Evolutionary conservation across 2,113 vertebrate species (phyloP).

Genomic region (Riparia riparia): DNA sequence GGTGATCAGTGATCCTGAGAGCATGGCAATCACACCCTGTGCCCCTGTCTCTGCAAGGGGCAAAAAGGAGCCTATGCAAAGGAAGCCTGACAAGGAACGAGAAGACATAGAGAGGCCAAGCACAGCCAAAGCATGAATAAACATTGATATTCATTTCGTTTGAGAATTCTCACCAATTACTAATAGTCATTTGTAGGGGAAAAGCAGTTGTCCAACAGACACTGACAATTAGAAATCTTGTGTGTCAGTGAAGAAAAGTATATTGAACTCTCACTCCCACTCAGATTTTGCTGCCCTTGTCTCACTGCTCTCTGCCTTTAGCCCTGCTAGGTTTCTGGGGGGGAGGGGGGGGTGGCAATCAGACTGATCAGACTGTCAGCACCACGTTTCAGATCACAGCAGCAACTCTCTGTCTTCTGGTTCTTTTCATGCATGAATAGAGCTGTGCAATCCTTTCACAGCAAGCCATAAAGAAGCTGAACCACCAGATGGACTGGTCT

Average conservation of each 20-base stretch:
- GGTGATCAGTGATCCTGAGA: background rate
- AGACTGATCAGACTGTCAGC: background rate
- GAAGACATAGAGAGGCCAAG: background rate
- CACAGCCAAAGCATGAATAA: background rate
- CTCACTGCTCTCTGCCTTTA: background rate
- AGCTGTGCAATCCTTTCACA: background rate
- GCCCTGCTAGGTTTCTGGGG: no score
- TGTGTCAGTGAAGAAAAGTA: background rate
- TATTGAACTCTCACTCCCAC: background rate
- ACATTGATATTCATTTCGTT: background rate
- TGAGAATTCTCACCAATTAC: background rate
- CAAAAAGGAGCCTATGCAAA: background rate
- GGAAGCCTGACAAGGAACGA: background rate
- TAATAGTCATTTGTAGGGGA: background rate
- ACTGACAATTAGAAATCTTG: background rate
- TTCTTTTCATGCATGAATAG: background rate
- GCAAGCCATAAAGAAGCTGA: background rate
- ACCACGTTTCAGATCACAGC: background rate
- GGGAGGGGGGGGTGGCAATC: no score
- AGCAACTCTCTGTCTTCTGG: background rate
- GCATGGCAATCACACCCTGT: background rate
- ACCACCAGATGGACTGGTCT: conserved; percentile 10
- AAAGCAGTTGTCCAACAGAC: accelerated
- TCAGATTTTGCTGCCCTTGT: background rate
- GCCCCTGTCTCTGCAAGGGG: background rate